A percentile compares a stretch with the other conserved stretches of the same genome.
Conservation (phyloP, 1,140 invertebrate species). For the Maniola jurtina region DNA sequence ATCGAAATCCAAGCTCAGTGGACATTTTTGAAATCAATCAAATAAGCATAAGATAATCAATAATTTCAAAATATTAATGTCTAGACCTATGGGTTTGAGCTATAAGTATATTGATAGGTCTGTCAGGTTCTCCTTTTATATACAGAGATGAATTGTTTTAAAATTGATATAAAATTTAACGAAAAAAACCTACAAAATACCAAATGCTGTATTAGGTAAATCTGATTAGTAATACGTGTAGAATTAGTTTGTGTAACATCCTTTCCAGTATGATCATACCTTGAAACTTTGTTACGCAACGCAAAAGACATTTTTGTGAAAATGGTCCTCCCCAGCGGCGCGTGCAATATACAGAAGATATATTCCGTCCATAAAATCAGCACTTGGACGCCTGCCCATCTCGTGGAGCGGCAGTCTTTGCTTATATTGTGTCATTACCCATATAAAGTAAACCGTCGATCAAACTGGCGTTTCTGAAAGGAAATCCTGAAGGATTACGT, state of each 20-base stretch:
- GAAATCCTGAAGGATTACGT: not conserved
- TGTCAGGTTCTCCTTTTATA: no score
- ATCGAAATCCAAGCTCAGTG: no score
- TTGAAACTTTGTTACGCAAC: slow-evolving; percentile 10
- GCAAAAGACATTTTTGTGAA: slow-evolving; percentile 17
- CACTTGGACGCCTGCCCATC: slow-evolving; percentile 26
- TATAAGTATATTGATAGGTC: no score
- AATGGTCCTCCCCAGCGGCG: slow-evolving; percentile 16
- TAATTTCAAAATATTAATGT: no score
- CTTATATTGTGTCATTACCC: slow-evolving; percentile 29
- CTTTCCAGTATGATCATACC: slow-evolving; percentile 10
- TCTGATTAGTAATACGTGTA: slow-evolving; percentile 12
- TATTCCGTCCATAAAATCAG: slow-evolving; percentile 23
- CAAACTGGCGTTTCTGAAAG: not conserved
- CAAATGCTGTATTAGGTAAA: slow-evolving; percentile 8
- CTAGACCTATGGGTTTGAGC: no score
- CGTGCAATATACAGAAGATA: slow-evolving; percentile 24
- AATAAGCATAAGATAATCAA: no score
- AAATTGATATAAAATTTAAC: not conserved
- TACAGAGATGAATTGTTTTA: no score
- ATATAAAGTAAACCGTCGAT: slow-evolving; percentile 16
- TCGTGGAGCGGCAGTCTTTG: slow-evolving; percentile 25
- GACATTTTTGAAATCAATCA: no score
- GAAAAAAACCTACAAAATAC: not conserved
- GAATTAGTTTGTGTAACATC: slow-evolving; percentile 13